These are phyloP conservation scores for Belgica antarctica DNA, from an alignment of 2,888 invertebrate genomes.

Conservation along the genomic window DNA sequence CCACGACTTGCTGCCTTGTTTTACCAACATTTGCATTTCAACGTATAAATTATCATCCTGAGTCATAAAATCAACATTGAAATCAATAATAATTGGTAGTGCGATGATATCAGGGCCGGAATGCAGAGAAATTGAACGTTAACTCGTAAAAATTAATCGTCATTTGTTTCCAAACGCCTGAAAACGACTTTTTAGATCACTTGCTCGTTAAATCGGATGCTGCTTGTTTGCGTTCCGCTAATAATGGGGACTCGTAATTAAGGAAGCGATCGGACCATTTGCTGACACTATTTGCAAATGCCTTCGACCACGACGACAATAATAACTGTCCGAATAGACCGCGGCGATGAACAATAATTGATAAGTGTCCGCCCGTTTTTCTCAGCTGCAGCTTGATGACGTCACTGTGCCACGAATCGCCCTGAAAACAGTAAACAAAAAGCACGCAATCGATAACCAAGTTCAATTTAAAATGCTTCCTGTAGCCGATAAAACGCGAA, in stretches of 20 bases:
- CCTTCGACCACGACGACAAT: not conserved
- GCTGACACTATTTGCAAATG: not conserved
- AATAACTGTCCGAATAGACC: constrained; percentile 11
- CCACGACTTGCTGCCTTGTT: not conserved
- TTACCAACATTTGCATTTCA: not conserved
- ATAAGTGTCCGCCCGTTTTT: no score
- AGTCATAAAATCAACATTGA: constrained; percentile 21
- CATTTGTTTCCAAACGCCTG: constrained; percentile 17
- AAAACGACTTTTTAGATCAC: constrained; percentile 9
- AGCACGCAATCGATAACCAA: constrained; percentile 12
- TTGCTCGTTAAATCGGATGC: constrained; percentile 16
- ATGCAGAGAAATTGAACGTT: not conserved
- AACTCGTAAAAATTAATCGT: constrained; percentile 11
- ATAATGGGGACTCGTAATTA: not conserved
- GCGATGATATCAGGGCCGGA: not conserved
- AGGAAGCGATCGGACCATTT: no score
- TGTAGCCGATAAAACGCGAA: not conserved
- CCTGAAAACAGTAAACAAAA: no score
- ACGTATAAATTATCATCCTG: constrained; percentile 11
- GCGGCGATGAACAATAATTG: not conserved
- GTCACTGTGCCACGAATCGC: no score
- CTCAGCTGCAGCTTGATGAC: not conserved
- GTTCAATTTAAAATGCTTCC: not conserved
- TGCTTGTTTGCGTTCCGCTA: not conserved
- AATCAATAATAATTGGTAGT: constrained; percentile 9